Base-by-base conservation (phyloP, 2,797 vertebrate species). In the Austrolebias charrua region DNA sequence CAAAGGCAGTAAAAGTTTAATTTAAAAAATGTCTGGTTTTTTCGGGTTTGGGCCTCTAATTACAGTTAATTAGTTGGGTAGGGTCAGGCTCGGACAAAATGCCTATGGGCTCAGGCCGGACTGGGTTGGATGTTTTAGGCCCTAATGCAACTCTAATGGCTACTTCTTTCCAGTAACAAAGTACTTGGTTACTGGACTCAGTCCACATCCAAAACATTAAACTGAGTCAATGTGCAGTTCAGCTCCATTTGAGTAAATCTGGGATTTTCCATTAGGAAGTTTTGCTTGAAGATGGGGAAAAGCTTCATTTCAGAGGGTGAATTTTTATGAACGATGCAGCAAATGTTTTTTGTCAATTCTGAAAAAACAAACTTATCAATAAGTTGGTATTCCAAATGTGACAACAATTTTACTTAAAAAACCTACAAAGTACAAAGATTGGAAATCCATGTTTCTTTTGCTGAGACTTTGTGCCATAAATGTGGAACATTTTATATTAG, bases 211-310 rank as follows among this genome's bases (percentile, higher is more conserved):
- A 24, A 3, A 24, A 7, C 54, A 66, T 61, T 45, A 11, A 38
- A 40, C 38, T 16, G 10, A 75, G 67, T 60, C 55, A 35, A 40
- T 75, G 68, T 68, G 53, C 38, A 59, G 56, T 14, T 16, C 20
- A 61, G 44, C 47, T 58, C 53, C 1, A 19, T 65, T 56, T 2
- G 24, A 60, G 51, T 70, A 62, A 66, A 68, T 38, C 15, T 35
- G n/a, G 60, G 63, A 69, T 72, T 62, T 80, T 72, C 58, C 63
- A 72, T 74, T 71, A 65, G 18, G 11, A 40, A 2, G 38, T 65
- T 76, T 78, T 78, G 61, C 56, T 76, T 47, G 20, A 66, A 44
- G 8, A 57, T 62, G 10, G 59, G 53, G 47, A 75, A 62, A 66
- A 40, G 16, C 18, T 68, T 73, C 8, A 38, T 38, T 56, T 4